Base-by-base conservation (phyloP, 2,113 vertebrate genomes). In the Rallus limicola region DNA sequence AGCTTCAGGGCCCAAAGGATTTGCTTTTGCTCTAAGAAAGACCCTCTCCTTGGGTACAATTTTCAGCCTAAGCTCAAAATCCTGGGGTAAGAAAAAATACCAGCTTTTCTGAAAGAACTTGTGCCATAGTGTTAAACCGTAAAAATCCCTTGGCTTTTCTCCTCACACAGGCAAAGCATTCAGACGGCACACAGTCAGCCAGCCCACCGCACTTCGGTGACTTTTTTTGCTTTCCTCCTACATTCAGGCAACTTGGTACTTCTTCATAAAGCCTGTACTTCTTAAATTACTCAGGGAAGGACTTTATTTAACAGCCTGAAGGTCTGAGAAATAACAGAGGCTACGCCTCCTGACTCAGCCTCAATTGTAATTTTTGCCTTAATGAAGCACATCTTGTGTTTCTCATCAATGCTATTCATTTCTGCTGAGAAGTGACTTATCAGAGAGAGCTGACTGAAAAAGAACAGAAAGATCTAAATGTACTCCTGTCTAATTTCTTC, bases 191-290 rank as follows among this genome's bases (percentile, higher is more conserved):
- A 21, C 33, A 71, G 38, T 55, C 71, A 59, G 78, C 77, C 86
- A 97, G 94, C 84, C 91, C 81, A 85, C 90, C 10, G 1, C 34
- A 23, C 68, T 44, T 88, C 20, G 21, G 33, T 96, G 97, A 82
- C 88, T 92, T 97, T 96, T 96, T 46, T 96, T 9, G 0, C 85
- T 74, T 85, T 58, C 97, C 94, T 95, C 98, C 98, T 93, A 97
- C 97, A 42, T 56, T 82, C 78, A 77, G 28, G 68, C 23, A 95
- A 93, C 56, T 64, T 53, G 75, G 40, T 88, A 12, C 52, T 77
- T 90, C 69, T 88, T 95, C 5, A 55, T 70, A 91, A 94, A 95
- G 48, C 48, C 63, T 55, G 34, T 7, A 23, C 60, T 75, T 93
- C 70, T 88, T 68, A 72, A 86, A 88, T 97, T 95, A 97, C 93